These are phyloP conservation scores for Pseudotriccus pelzelni DNA, from an alignment of 2,797 vertebrate genomes.

Conservation along the genomic window DNA sequence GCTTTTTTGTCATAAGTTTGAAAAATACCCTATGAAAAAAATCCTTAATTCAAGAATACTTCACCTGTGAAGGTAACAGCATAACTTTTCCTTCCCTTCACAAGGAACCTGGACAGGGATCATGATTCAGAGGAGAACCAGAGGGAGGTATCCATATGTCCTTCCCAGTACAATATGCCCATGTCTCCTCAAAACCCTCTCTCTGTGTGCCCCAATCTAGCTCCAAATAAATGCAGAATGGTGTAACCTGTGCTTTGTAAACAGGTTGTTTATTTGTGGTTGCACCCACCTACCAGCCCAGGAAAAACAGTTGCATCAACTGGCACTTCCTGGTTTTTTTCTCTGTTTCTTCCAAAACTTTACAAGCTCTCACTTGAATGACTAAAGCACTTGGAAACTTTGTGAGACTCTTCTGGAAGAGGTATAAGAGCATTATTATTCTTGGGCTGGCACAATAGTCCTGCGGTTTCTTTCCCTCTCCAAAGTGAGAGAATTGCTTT, in stretches of 20 bases:
- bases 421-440: not conserved
- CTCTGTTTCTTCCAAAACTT: constrained; percentile 19
- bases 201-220: fast-evolving
- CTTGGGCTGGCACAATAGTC: not conserved
- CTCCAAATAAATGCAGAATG: not conserved
- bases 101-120: not conserved
- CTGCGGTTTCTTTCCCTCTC: not conserved
- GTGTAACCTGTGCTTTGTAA: not conserved
- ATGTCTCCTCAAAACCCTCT: not conserved
- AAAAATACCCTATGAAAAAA: not conserved
- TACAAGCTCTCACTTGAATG: not conserved
- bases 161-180: not conserved
- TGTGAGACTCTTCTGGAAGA: not conserved
- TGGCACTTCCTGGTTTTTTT: not conserved
- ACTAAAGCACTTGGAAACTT: constrained; percentile 16
- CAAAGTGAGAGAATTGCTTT: not conserved
- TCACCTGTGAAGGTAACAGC: not conserved
- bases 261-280: not conserved
- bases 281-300: not conserved
- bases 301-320: not conserved
- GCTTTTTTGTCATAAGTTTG: not conserved
- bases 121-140: not conserved
- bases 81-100: not conserved
- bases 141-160: not conserved
- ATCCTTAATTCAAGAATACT: not conserved